Evolutionary conservation across 1,140 invertebrate genomes (phyloP).

Genomic region (Medauroidea extradentata): DNA sequence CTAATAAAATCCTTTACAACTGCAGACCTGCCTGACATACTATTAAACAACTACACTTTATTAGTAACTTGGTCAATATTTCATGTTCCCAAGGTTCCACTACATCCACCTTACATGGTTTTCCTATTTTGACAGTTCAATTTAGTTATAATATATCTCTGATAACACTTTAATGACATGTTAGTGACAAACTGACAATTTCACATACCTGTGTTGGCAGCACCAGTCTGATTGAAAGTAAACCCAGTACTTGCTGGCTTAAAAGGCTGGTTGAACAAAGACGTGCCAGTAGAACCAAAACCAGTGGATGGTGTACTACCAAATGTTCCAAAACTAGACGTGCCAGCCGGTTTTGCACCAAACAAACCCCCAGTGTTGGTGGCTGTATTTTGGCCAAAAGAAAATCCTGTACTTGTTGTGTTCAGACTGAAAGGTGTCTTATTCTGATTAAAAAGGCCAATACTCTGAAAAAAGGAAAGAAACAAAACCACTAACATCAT

Average conservation of each 20-base stretch:
- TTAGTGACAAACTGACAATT: too few species aligned
- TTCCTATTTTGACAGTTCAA: too few species aligned
- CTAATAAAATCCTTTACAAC: too few species aligned
- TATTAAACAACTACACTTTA: too few species aligned
- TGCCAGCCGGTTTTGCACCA: constrained; percentile 44
- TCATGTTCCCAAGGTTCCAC: too few species aligned
- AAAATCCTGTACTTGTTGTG: constrained; percentile 44
- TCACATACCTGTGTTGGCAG: constrained; percentile 6
- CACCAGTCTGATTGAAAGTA: constrained; percentile 10
- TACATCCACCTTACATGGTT: too few species aligned
- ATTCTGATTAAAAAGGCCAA: constrained; percentile 47
- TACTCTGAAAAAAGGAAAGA: constrained; percentile 31
- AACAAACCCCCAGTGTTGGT: constrained; percentile 34
- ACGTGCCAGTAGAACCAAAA: constrained; percentile 33
- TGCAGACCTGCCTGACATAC: too few species aligned
- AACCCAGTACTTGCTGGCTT: constrained; percentile 13
- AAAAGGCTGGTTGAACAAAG: constrained; percentile 10
- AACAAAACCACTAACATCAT: too few species aligned
- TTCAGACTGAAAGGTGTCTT: constrained; percentile 46
- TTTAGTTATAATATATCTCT: too few species aligned
- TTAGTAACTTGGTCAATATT: too few species aligned
- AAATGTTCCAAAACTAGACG: constrained; percentile 53
- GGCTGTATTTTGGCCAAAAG: constrained; percentile 41
- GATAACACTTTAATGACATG: too few species aligned
- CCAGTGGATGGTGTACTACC: constrained; percentile 29